phyloP scores from a whole-genome alignment of 2,113 vertebrate species.

The Trematocara zebra region DNA sequence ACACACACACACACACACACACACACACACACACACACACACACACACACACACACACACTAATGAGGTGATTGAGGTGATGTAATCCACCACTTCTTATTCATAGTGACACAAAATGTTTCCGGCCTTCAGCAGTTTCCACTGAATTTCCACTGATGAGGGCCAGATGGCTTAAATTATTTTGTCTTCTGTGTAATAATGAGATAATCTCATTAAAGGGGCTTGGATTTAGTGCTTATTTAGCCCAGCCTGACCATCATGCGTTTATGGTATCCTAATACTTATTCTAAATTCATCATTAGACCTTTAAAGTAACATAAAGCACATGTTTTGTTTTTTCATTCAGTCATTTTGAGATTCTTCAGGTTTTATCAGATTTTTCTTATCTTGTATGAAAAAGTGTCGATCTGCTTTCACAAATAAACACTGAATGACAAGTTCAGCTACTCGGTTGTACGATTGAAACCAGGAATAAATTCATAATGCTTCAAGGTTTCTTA shows the following conservation, averaged over 20 bases:
- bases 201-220: not conserved
- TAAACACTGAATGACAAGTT: not conserved
- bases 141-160: not conserved
- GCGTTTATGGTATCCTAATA: not conserved
- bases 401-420: fast-evolving
- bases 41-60: not conserved
- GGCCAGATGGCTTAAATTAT: not conserved
- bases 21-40: too few relatives aligned
- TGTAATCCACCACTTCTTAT: not conserved
- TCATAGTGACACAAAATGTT: not conserved
- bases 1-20: not conserved
- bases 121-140: not conserved
- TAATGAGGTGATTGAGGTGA: not conserved
- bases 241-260: not conserved
- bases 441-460: not conserved
- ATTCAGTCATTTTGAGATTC: not conserved
- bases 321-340: not conserved
- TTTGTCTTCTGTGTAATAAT: not conserved
- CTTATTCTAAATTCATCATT: not conserved
- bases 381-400: not conserved
- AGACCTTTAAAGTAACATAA: not conserved
- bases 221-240: not conserved
- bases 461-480: not conserved
- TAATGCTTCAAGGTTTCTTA: not conserved
- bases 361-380: not conserved